phyloP scores from a whole-genome alignment of 2,888 invertebrate species.

The Linyphia triangularis region DNA sequence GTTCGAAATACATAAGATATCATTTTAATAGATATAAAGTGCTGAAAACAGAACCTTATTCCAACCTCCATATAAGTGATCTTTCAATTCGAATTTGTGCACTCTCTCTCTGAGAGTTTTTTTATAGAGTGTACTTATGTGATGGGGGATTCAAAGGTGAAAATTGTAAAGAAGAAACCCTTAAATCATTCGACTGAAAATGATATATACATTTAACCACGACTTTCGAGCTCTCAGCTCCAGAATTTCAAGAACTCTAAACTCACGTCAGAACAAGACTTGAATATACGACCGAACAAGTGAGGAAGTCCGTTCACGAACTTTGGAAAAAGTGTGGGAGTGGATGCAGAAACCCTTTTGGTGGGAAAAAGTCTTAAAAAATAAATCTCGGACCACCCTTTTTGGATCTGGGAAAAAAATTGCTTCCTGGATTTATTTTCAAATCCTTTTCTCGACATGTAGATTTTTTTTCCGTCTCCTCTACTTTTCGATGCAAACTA shows the following conservation, averaged over 20 bases:
- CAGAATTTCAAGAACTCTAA: slow-evolving; percentile 17
- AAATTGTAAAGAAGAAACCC: too few species aligned
- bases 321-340: slow-evolving; percentile 25
- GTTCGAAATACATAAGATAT: too few species aligned
- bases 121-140: too few species aligned
- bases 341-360: slow-evolving; percentile 27
- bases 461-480: slow-evolving; percentile 69
- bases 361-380: slow-evolving; percentile 50
- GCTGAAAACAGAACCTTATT: too few species aligned
- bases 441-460: slow-evolving; percentile 70
- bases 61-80: too few species aligned
- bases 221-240: slow-evolving; percentile 5
- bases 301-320: slow-evolving; percentile 12
- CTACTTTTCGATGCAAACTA: slow-evolving; percentile 68
- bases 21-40: too few species aligned
- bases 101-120: too few species aligned
- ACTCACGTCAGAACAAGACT: slow-evolving; percentile 21
- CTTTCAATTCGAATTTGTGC: too few species aligned
- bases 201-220: slow-evolving; percentile 38
- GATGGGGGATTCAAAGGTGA: too few species aligned
- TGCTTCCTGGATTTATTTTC: slow-evolving; percentile 68
- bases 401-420: slow-evolving; percentile 36
- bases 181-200: background rate
- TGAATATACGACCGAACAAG: slow-evolving; percentile 22
- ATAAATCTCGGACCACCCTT: slow-evolving; percentile 54